Conservation (phyloP, 2,113 vertebrate species). For the Gnathonemus longibarbis region DNA sequence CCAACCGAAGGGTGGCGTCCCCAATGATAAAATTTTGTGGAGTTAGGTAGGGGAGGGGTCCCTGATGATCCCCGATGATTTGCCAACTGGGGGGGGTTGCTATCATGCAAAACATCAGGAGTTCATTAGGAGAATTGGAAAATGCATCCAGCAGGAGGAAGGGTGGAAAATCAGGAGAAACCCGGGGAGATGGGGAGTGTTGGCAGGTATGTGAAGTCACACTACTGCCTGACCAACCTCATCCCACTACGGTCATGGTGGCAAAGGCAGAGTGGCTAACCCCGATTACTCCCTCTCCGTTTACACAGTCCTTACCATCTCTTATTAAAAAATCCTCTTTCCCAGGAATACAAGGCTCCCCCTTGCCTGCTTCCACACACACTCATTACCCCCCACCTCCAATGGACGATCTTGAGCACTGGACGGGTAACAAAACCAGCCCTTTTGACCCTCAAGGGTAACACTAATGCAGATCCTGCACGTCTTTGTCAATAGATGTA, state of each 20-base stretch:
- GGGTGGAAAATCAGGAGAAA: too few relatives aligned
- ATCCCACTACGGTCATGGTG: neutral
- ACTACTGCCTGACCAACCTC: neutral
- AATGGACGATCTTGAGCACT: neutral
- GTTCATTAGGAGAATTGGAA: too few relatives aligned
- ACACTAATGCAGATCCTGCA: slow-evolving; percentile 48
- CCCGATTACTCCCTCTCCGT: neutral
- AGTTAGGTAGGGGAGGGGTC: too few relatives aligned
- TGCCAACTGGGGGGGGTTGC: too few relatives aligned
- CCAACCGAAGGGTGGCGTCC: too few relatives aligned
- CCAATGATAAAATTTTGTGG: too few relatives aligned
- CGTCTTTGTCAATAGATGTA: slow-evolving; percentile 57
- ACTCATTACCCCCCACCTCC: neutral
- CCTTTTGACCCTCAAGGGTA: slow-evolving; percentile 26
- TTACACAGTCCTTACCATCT: neutral
- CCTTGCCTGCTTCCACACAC: neutral
- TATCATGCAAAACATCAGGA: neutral
- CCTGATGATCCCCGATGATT: too few relatives aligned
- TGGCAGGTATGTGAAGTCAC: neutral
- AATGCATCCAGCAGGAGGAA: too few relatives aligned
- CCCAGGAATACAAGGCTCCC: neutral
- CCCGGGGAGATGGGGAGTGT: neutral
- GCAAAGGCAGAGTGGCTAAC: neutral
- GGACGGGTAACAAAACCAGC: neutral
- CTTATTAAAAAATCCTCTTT: neutral